Conservation (phyloP, 1,140 invertebrate genomes). For the Drosophila tsacasi region DNA sequence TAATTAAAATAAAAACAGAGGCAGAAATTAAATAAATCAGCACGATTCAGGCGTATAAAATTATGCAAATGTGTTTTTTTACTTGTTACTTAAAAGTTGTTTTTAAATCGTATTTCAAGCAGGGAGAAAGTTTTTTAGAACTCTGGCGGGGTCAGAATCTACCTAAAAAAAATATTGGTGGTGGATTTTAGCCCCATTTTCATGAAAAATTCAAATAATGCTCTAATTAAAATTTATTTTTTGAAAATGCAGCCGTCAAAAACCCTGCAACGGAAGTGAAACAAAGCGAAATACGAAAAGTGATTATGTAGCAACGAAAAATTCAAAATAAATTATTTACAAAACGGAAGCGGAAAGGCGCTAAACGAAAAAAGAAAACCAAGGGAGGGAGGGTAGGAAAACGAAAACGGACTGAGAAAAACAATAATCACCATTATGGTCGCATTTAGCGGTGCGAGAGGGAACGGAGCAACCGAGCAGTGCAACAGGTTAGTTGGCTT, state of each 20-base stretch:
- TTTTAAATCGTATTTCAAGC: neutral
- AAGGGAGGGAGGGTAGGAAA: conserved; percentile 3
- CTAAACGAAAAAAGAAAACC: conserved; percentile 30
- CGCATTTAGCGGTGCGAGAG: neutral
- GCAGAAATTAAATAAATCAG: conserved; percentile 1
- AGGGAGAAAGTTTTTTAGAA: conserved; percentile 47
- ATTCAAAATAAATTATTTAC: conserved; percentile 45
- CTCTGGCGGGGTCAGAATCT: no score
- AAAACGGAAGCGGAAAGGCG: conserved; percentile 61
- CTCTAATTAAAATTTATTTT: neutral
- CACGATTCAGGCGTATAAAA: conserved; percentile 1
- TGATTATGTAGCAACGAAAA: conserved; percentile 36
- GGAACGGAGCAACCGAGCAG: neutral
- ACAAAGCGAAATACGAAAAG: conserved; percentile 43
- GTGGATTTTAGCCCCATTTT: neutral
- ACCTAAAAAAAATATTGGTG: no score
- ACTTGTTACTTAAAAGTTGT: neutral
- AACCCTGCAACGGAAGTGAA: conserved; percentile 46
- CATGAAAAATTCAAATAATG: conserved; percentile 35
- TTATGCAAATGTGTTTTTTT: neutral
- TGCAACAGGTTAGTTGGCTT: conserved; percentile 61
- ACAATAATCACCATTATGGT: conserved; percentile 20
- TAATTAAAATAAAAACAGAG: conserved; percentile 8
- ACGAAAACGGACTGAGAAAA: conserved; percentile 27
- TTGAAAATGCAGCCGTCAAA: conserved; percentile 28